phyloP scores from a whole-genome alignment of 2,888 invertebrate genomes.

The Eupithecia tripunctaria region DNA sequence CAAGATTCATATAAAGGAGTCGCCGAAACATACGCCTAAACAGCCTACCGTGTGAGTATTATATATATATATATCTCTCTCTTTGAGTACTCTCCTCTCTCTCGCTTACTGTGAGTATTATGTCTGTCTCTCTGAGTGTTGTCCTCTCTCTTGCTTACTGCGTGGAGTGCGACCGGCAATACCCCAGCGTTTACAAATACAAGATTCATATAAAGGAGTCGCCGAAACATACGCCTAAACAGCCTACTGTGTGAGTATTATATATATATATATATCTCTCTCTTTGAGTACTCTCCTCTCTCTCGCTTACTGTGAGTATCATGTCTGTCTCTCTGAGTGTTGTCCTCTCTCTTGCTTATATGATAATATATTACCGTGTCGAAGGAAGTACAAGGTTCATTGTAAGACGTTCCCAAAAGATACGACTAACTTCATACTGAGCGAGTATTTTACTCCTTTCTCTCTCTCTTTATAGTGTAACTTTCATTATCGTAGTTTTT shows the following conservation, averaged over 20 bases:
- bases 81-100: no score
- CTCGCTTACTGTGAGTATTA: conserved; percentile 54
- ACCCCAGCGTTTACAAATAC: conserved; percentile 50
- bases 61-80: no score
- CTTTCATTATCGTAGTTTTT: no score
- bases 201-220: no score
- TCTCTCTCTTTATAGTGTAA: conserved; percentile 47
- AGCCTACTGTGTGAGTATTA: no score
- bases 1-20: conserved; percentile 57
- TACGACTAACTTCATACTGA: no score
- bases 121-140: conserved; percentile 9
- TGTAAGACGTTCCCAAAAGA: no score
- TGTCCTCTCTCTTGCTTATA: conserved; percentile 45
- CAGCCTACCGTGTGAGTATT: conserved; percentile 43
- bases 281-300: no score
- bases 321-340: conserved; percentile 7
- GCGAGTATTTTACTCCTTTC: not conserved
- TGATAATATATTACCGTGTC: no score
- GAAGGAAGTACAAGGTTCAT: conserved; percentile 55
- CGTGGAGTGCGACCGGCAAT: conserved; percentile 69
- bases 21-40: conserved; percentile 57
- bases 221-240: no score
- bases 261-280: no score
- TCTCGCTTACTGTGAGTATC: no score
- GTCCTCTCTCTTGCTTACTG: conserved; percentile 55